A percentile compares a stretch with the other conserved stretches of the same genome.
These are phyloP conservation scores for Phalera bucephala DNA, from an alignment of 2,888 invertebrate genomes.

Conservation along the genomic window DNA sequence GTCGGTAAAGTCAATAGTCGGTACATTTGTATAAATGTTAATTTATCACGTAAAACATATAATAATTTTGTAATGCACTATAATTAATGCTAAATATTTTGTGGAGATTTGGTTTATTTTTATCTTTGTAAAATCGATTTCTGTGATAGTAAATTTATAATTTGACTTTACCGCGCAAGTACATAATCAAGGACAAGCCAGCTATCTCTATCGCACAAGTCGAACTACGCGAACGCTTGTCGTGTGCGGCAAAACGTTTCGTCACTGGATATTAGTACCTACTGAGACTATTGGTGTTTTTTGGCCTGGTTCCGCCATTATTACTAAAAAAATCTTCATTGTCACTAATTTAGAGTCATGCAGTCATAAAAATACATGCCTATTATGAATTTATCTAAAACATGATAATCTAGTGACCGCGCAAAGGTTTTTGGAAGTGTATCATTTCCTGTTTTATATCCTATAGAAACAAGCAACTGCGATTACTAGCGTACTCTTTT, in stretches of 20 bases:
- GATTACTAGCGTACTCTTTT: conserved; percentile 72
- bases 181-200: conserved; percentile 58
- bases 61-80: too few species aligned
- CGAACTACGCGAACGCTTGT: conserved; percentile 44
- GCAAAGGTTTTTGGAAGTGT: conserved; percentile 62
- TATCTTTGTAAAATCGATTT: neutral
- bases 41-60: too few species aligned
- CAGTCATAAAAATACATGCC: conserved; percentile 13
- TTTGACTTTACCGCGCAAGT: conserved; percentile 81
- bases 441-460: conserved; percentile 78
- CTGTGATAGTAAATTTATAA: conserved; percentile 29
- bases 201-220: conserved; percentile 54
- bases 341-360: conserved; percentile 40
- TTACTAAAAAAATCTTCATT: conserved; percentile 52
- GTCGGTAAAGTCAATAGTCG: conserved; percentile 34
- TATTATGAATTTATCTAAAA: conserved; percentile 7
- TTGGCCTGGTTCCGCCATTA: conserved; percentile 77
- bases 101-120: neutral
- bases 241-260: conserved; percentile 64
- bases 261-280: conserved; percentile 66
- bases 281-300: conserved; percentile 66
- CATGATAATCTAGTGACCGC: conserved; percentile 18
- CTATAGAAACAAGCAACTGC: conserved; percentile 76
- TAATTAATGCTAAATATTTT: too few species aligned
- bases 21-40: conserved; percentile 9